Base-by-base conservation (phyloP, 1,140 invertebrate species). In the Ceratina japonica region DNA sequence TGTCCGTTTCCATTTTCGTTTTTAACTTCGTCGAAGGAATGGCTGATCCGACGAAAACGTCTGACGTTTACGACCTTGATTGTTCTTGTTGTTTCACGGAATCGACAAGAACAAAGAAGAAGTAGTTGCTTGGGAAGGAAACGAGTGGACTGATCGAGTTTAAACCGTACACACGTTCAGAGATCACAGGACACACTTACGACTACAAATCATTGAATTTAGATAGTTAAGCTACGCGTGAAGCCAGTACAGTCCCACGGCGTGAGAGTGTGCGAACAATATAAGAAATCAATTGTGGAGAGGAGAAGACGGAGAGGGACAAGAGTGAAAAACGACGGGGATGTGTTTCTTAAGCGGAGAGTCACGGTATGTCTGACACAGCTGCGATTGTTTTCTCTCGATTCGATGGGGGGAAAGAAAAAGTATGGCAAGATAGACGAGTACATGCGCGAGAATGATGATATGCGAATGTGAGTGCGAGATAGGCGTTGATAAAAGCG, bases 171-270 rank as follows among this genome's bases (percentile, higher is more conserved):
- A 66, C 37, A 24, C 49, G 72, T 56, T 58, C 59, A 79, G 8
- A 68, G 27, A 77, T 31, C 63, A 54, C 24, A 44, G 37, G 37
- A 44, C 37, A 76, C 75, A 80, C 65, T 58, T 71, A 80, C 69
- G 68, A 78, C 68, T 71, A 75, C 70, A 65, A 87, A 87, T 88
- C 87, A 84, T 74, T 87, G 84, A 86, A 88, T 90, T 44, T 89
- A 90, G 84, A 88, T 90, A 80, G 83, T 70, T 90, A 89, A 89
- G 85, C 62, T 81, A 90, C 85, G 83, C 79, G 89, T 86, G 87
- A 88, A 89, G 87, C 89, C 89, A 90, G 89, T 90, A 90, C 83
- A 89, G 87, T 89, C 86, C 86, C 86, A 86, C 83, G 84, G 86
- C 86, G 88, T 87, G 85, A 88, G 73, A 85, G 82, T 87, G 80